Base-by-base conservation (phyloP, 2,113 vertebrate genomes). In the Cavia aperea region DNA sequence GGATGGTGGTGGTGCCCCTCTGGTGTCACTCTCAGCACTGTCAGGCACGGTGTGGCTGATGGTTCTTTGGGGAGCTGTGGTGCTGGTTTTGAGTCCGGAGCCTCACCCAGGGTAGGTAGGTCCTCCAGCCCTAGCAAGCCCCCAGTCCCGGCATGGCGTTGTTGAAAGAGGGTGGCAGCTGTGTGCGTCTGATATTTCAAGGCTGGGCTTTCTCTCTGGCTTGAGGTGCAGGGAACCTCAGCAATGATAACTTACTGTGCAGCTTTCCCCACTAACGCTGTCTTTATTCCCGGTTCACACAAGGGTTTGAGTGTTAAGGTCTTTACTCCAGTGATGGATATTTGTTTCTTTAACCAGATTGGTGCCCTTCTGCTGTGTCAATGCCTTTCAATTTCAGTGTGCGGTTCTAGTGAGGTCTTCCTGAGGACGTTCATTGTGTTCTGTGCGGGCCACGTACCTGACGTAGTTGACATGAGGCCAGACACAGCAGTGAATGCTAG, bases 361-460 rank as follows among this genome's bases (percentile, higher is more conserved):
- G 56, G 33, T 72, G 79, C 51, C 75, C 60, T 56, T 39, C 66
- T 90, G 29, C 88, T 49, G 12, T 90, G 39, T 33, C 46, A 39
- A 2, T 81, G 78, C 36, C 87, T 93, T 77, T 77, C 11, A 68
- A 51, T 79, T 90, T 81, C 79, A 65, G 66, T 43, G 75, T 36
- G 51, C 49, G 88, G 33, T 62, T 88, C 83, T 24, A 54, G 72
- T 29, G 39, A 66, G 14, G 73, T 90, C 31, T 77, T 72, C 68
- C 24, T 81, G 87, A 95, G 82, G 83, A 81, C 21, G 86, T 81
- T 93, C 70, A 75, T 58, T 75, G 51, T 66, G 89, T 86, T 43
- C 54, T 18, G 9, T 54, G 51, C 9, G 51, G 63, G 46, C 63
- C 77, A 46, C 23, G 60, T 31, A 29, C 36, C 13, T 54, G 63